phyloP scores from a whole-genome alignment of 2,888 invertebrate species.

The Hermaeophaga mercurialis region DNA sequence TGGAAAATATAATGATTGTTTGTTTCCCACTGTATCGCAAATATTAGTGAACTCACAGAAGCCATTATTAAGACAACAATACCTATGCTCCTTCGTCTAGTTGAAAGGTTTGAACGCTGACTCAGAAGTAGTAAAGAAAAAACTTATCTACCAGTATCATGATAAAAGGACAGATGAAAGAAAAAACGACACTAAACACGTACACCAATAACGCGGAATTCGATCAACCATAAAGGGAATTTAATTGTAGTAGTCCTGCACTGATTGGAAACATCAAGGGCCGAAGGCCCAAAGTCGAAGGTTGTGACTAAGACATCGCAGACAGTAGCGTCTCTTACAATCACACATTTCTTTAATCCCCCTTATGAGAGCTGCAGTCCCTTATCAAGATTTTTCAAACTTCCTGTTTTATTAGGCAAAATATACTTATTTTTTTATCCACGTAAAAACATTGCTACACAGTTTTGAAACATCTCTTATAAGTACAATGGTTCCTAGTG shows the following conservation, averaged over 20 bases:
- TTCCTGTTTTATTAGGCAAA: too few species aligned
- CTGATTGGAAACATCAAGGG: constrained; percentile 52
- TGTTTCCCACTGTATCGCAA: too few species aligned
- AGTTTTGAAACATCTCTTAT: too few species aligned
- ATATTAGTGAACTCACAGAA: too few species aligned
- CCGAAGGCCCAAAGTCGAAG: constrained; percentile 39
- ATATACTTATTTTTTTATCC: too few species aligned
- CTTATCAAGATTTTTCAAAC: too few species aligned
- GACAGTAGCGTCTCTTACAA: constrained; percentile 16
- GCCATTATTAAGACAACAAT: neutral
- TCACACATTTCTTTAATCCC: too few species aligned
- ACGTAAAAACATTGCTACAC: too few species aligned
- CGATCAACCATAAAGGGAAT: constrained; percentile 56
- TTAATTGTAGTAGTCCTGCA: constrained; percentile 55
- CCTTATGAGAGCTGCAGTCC: too few species aligned
- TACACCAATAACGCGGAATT: constrained; percentile 51
- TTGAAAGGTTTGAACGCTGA: constrained; percentile 15
- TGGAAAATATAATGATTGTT: too few species aligned
- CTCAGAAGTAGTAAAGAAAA: constrained; percentile 25
- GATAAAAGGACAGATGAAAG: constrained; percentile 27
- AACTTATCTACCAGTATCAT: constrained; percentile 21
- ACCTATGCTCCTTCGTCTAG: neutral
- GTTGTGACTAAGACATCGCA: constrained; percentile 50
- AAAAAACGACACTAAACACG: constrained; percentile 33
- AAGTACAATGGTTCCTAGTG: too few species aligned